Base-by-base conservation (phyloP, 2,113 vertebrate genomes). In the Pachyramphus minor region DNA sequence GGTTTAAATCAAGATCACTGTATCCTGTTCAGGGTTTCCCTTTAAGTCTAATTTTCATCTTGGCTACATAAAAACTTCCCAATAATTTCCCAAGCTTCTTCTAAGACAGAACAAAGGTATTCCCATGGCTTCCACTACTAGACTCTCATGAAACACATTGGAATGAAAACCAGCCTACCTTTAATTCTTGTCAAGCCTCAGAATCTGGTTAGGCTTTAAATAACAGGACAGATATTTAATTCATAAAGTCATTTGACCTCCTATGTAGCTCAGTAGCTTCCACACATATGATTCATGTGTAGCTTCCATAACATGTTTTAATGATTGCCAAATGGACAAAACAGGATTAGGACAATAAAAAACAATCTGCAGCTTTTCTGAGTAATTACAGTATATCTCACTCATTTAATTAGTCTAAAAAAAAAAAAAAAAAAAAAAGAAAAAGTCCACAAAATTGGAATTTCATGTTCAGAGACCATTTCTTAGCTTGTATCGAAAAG, bases 321-420 rank as follows among this genome's bases (percentile, higher is more conserved):
- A 75, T 77, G 55, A 55, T 47, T 52, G 55, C 35, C 75, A 90
- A 77, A 41, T 21, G 75, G 50, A 56, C 18, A 37, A 82, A 93
- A 76, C 18, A 82, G 45, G 42, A 63, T 66, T 63, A 85, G 79
- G 33, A 83, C 39, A 74, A 68, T n/a, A 25, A 62, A 87, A 76
- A 80, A 15, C 9, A 55, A 72, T 59, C 63, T 74, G 53, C 42
- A 87, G 37, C 19, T 80, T 94, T 93, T 74, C 67, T 67, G 77
- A 95, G 66, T 47, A 87, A 59, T 74, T 71, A 47, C 18, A 71
- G 22, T n/a, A 52, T 24, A 33, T 55, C 45, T 66, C 31, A 41
- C 12, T 78, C 27, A 49, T 87, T 84, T 66, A 62, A 82, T 63
- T 47, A 47, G 33, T 37, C 47, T 73, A 37, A 18, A 4, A 31